phyloP scores from a whole-genome alignment of 2,797 vertebrate species.

The Numenius phaeopus region DNA sequence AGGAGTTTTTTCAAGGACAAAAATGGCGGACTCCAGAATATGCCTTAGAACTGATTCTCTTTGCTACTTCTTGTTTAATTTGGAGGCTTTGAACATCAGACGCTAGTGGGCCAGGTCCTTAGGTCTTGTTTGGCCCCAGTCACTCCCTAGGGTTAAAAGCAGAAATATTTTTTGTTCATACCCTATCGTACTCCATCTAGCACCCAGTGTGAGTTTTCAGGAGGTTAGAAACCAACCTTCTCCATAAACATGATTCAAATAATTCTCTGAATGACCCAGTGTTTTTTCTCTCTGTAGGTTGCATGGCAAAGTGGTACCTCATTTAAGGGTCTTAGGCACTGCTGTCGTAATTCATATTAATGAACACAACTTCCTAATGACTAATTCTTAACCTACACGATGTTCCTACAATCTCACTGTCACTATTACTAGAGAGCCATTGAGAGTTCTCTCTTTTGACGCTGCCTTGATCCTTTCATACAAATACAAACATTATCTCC shows the following conservation, averaged over 20 bases:
- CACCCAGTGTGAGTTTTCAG: not conserved
- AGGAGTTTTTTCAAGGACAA: not conserved
- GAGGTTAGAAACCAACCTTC: not conserved
- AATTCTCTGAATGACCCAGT: not conserved
- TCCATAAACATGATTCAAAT: not conserved
- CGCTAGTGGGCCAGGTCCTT: not conserved
- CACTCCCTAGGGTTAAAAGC: not conserved
- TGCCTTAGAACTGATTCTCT: rapidly evolving
- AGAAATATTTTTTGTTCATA: not conserved
- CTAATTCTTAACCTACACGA: not conserved
- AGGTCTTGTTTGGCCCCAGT: not conserved
- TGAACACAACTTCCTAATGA: not conserved
- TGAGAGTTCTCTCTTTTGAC: not conserved
- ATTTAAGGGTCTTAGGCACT: not conserved
- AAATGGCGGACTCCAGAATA: not conserved
- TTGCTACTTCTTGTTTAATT: not conserved
- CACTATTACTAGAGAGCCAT: not conserved
- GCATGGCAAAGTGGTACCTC: not conserved
- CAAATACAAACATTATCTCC: rapidly evolving
- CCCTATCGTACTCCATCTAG: rapidly evolving
- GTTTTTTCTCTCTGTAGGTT: not conserved
- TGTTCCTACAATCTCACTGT: not conserved
- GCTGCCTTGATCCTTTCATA: not conserved
- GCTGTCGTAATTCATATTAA: not conserved
- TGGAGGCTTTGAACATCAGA: not conserved